Conservation (phyloP, 2,888 invertebrate species). For the Eupithecia vulgata region DNA sequence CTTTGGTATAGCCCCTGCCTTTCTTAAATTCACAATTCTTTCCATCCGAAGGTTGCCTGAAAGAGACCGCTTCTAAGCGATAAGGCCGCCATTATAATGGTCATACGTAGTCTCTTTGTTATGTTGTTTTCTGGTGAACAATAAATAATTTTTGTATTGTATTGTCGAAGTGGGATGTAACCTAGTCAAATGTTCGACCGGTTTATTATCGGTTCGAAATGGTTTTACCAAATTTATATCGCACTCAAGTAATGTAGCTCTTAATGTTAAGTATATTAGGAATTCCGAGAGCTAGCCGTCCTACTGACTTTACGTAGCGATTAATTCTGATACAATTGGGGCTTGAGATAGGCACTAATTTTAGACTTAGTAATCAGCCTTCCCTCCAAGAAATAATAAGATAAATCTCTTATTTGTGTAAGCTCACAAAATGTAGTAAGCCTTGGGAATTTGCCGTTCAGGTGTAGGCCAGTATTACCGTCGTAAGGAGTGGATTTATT, state of each 20-base stretch:
- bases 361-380: slow-evolving; percentile 9
- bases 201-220: no score
- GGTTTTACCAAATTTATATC: background rate
- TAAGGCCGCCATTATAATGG: no score
- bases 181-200: no score
- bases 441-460: slow-evolving; percentile 23
- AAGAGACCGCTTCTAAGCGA: no score
- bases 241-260: background rate
- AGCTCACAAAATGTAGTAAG: slow-evolving; percentile 8
- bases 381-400: slow-evolving; percentile 16
- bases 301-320: background rate
- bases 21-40: no score
- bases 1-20: no score
- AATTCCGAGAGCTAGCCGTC: background rate
- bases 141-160: no score
- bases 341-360: background rate
- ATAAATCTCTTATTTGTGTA: slow-evolving; percentile 9
- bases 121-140: no score
- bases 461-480: slow-evolving; percentile 11
- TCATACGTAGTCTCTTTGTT: no score
- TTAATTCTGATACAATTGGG: background rate
- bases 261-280: background rate
- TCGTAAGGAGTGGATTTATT: slow-evolving; percentile 22
- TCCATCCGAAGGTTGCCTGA: no score
- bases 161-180: no score